Evolutionary conservation across 2,797 vertebrate species (phyloP).

Genomic region (Helicolenus hilgendorfi): DNA sequence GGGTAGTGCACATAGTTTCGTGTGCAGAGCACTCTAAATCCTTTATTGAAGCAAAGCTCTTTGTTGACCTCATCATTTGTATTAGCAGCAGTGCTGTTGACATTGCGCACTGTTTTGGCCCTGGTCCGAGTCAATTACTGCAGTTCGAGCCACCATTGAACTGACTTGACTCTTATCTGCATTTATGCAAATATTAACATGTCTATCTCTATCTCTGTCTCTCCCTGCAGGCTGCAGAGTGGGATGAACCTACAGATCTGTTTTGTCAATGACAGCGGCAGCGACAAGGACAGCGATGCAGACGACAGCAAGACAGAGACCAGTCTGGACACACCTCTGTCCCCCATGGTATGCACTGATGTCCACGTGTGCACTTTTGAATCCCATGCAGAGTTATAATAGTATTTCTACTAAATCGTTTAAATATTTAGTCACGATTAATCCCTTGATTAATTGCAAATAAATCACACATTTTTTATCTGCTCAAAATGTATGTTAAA

Average conservation of each 20-base stretch:
- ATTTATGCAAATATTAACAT: constrained; percentile 32
- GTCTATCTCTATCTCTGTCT: constrained; percentile 7
- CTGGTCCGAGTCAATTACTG: constrained; percentile 4
- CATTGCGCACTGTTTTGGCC: constrained; percentile 20
- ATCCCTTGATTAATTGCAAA: no score
- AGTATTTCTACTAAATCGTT: neutral
- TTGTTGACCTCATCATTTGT: constrained; percentile 15
- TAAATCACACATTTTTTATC: no score
- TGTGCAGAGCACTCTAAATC: neutral
- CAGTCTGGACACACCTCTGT: constrained; percentile 97
- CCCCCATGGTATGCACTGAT: constrained; percentile 85
- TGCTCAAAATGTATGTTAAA: no score
- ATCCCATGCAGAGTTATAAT: neutral
- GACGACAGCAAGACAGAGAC: constrained; percentile 99
- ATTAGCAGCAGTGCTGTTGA: constrained; percentile 12
- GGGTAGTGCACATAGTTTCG: neutral
- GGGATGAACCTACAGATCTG: constrained; percentile 99
- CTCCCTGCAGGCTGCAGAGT: constrained; percentile 93
- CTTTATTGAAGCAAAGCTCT: neutral
- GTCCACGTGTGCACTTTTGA: neutral
- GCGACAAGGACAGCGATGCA: constrained; percentile 98
- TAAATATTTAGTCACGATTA: no score
- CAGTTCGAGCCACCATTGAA: neutral
- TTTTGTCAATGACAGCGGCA: constrained; percentile 98
- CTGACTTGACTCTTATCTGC: constrained; percentile 13